Conservation (phyloP, 2,888 invertebrate species). For the Slavum lentiscoides region DNA sequence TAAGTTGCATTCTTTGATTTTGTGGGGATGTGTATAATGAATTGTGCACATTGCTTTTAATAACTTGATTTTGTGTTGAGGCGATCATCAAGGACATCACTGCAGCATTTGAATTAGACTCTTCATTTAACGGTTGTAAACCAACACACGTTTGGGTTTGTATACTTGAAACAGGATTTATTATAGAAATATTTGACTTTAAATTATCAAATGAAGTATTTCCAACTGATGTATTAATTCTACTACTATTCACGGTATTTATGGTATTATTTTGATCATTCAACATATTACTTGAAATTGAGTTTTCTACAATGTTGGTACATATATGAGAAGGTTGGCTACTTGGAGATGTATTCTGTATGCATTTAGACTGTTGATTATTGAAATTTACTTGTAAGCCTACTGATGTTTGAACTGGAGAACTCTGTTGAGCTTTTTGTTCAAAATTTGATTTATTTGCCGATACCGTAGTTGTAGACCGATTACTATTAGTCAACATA, state of each 20-base stretch:
- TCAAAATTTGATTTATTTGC: conserved; percentile 21
- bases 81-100: conserved; percentile 37
- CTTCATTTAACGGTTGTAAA: conserved; percentile 16
- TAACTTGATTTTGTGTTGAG: conserved; percentile 46
- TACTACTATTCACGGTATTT: conserved; percentile 4
- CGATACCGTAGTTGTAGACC: conserved; percentile 6
- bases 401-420: conserved; percentile 39
- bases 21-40: conserved; percentile 22
- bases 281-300: conserved; percentile 4
- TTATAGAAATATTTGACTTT: conserved; percentile 16
- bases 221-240: background rate
- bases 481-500: conserved; percentile 17
- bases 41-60: conserved; percentile 30
- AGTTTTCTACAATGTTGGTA: conserved; percentile 4
- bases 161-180: conserved; percentile 36
- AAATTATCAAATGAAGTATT: conserved; percentile 10
- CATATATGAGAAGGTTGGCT: conserved; percentile 18
- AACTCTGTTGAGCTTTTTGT: conserved; percentile 9
- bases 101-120: conserved; percentile 25
- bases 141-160: conserved; percentile 42
- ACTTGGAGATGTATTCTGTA: background rate
- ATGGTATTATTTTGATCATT: conserved; percentile 8
- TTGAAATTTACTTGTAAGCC: conserved; percentile 35
- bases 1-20: conserved; percentile 12
- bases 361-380: conserved; percentile 11